Evolutionary conservation across 1,140 invertebrate genomes (phyloP).

Genomic region (Aphidius gifuensis): DNA sequence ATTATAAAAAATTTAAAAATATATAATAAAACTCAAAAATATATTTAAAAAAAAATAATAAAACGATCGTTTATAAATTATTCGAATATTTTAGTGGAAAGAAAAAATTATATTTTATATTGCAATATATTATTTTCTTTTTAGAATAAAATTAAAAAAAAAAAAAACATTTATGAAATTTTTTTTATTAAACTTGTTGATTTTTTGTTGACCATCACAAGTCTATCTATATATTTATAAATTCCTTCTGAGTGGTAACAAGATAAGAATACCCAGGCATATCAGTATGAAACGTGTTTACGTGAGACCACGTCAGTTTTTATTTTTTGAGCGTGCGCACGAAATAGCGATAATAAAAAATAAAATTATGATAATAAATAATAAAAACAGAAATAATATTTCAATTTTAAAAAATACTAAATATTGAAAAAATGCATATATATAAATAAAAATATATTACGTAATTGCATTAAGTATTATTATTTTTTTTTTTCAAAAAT

Average conservation of each 20-base stretch:
- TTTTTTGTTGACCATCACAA: background rate
- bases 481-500: no score
- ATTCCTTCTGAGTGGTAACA: background rate
- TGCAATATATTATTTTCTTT: no score
- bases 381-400: background rate
- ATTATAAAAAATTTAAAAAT: no score
- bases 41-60: no score
- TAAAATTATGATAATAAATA: background rate
- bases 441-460: background rate
- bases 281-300: slow-evolving; percentile 20
- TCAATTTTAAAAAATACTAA: no score
- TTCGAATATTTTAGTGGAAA: no score
- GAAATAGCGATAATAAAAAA: background rate
- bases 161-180: no score
- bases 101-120: no score
- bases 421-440: background rate
- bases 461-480: background rate
- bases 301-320: slow-evolving; percentile 5
- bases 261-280: slow-evolving; percentile 12
- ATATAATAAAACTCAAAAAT: no score
- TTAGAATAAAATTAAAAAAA: no score
- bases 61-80: no score
- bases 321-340: background rate
- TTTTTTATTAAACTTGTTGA: background rate
- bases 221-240: no score